A percentile compares a stretch with the other conserved stretches of the same genome.
Evolutionary conservation across 2,797 vertebrate genomes (phyloP).

Genomic region (Rhinoraja longicauda): DNA sequence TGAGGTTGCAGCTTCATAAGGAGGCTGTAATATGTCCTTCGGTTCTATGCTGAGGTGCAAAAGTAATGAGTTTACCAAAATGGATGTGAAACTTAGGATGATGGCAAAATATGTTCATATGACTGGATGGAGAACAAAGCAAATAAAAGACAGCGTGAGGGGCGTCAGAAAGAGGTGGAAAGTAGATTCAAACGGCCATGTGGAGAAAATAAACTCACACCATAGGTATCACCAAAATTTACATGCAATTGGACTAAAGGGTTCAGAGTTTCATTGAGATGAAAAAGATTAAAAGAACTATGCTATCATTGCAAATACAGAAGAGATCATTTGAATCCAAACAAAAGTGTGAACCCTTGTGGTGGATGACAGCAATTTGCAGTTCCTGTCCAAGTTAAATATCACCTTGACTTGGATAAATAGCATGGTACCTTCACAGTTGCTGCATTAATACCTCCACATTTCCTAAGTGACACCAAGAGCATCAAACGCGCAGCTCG

Average conservation of each 20-base stretch:
- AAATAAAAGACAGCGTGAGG: background rate
- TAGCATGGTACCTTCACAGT: background rate
- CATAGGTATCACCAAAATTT: background rate
- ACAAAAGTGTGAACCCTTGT: background rate
- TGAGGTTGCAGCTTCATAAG: no score
- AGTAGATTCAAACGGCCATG: background rate
- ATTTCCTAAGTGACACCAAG: background rate
- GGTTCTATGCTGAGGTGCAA: no score
- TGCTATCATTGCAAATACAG: background rate
- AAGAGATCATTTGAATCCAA: background rate
- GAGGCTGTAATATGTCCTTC: no score
- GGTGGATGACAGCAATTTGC: background rate
- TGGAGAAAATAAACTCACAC: background rate
- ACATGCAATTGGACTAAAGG: background rate
- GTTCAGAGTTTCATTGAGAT: background rate
- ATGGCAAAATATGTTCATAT: background rate
- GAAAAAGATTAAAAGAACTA: background rate
- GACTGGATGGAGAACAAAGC: no score
- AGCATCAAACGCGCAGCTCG: background rate
- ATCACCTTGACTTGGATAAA: background rate
- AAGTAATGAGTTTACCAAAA: no score
- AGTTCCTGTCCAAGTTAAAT: background rate
- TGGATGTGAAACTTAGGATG: no score
- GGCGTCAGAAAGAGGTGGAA: background rate
- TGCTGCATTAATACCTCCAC: background rate